Base-by-base conservation (phyloP, 2,888 invertebrate species). In the Hypselothyrea guttata region DNA sequence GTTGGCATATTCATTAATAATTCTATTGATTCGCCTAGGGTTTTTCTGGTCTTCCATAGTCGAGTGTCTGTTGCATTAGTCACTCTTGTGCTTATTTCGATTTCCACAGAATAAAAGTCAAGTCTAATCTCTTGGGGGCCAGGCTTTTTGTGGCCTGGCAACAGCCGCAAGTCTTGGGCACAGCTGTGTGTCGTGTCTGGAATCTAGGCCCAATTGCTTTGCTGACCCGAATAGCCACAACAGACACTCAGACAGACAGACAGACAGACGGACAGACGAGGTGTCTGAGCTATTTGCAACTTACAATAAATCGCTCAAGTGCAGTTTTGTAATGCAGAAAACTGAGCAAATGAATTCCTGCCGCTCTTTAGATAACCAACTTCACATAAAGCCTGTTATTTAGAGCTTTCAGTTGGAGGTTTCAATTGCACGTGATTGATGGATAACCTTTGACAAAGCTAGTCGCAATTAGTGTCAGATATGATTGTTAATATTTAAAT, bases 71-170 rank as follows among this genome's bases (percentile, higher is more conserved):
- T 41, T 18, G n/a, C 49, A 76, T 73, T 83, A 64, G 47, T 76
- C 70, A 84, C 40, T 8, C 5, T 7, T 37, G 15, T 15, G n/a
- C n/a, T 35, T 51, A 22, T 15, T 38, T 48, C 57, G 38, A 35
- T 70, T 59, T 61, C 56, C 15, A 62, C 16, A 47, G 60, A 75
- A 70, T 31, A 56, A 77, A 62, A 70, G 48, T 56, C 48, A 55
- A 49, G 34, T n/a, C n/a, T n/a, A n/a, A n/a, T n/a, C n/a, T n/a
- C n/a, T n/a, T n/a, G n/a, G n/a, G n/a, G n/a, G n/a, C n/a, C n/a
- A n/a, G n/a, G n/a, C n/a, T n/a, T n/a, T n/a, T n/a, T n/a, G n/a
- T n/a, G n/a, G n/a, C n/a, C n/a, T n/a, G n/a, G n/a, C n/a, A n/a
- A n/a, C n/a, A n/a, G n/a, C n/a, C n/a, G n/a, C n/a, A n/a, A n/a